phyloP scores from a whole-genome alignment of 1,140 invertebrate genomes.

The Pinna nobilis region DNA sequence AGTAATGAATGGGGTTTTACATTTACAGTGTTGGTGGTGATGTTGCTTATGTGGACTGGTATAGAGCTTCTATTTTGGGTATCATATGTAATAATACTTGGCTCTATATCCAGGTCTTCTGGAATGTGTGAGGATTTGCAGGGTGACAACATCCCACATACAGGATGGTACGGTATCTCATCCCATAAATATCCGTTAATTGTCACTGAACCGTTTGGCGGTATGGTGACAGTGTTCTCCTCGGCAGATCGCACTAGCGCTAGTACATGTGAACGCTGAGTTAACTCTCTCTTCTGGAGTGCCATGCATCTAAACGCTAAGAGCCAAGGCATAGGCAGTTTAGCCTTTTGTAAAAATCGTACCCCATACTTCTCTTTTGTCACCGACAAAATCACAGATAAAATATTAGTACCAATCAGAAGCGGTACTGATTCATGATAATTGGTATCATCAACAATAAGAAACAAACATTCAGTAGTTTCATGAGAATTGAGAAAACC shows the following conservation, averaged over 20 bases:
- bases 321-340: constrained; percentile 30
- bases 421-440: too few species aligned
- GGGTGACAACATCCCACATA: constrained; percentile 30
- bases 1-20: constrained; percentile 13
- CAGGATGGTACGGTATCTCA: constrained; percentile 23
- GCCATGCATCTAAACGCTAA: constrained; percentile 41
- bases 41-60: constrained; percentile 19
- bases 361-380: constrained; percentile 20
- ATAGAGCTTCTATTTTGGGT: neutral
- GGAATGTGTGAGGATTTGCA: constrained; percentile 1
- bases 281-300: constrained; percentile 26
- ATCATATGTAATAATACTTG: constrained; percentile 4
- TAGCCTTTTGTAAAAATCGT: too few species aligned
- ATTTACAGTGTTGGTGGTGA: constrained; percentile 10
- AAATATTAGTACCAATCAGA: too few species aligned
- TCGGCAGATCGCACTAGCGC: constrained; percentile 37
- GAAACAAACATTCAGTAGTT: too few species aligned
- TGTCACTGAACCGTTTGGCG: constrained; percentile 22
- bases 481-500: too few species aligned
- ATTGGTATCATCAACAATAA: too few species aligned
- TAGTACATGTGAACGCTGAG: constrained; percentile 15
- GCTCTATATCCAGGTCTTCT: constrained; percentile 23
- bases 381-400: constrained; percentile 28
- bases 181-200: constrained; percentile 32
- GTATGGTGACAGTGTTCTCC: constrained; percentile 15